These are phyloP conservation scores for Drosophila monieri DNA, from an alignment of 2,888 invertebrate species.

Conservation along the genomic window DNA sequence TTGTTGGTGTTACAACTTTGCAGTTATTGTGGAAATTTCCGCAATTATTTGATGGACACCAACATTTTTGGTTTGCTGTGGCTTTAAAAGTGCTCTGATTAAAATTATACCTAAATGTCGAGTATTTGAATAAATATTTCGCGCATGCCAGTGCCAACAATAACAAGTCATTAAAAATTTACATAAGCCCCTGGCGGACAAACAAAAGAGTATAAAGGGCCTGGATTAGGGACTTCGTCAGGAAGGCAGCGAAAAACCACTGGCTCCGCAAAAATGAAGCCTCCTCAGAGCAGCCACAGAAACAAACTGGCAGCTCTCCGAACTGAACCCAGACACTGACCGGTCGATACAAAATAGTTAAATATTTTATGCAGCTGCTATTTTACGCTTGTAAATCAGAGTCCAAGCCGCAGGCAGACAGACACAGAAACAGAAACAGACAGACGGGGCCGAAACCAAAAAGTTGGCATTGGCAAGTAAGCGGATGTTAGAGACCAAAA, in stretches of 20 bases:
- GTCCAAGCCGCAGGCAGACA: conserved; percentile 64
- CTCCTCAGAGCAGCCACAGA: conserved; percentile 30
- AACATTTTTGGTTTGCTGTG: conserved; percentile 1
- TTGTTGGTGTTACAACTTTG: conserved; percentile 35
- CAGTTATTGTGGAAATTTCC: conserved; percentile 28
- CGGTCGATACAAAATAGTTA: conserved; percentile 61
- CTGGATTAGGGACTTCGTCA: conserved; percentile 28
- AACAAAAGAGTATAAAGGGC: conserved; percentile 5
- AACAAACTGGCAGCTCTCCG: conserved; percentile 20
- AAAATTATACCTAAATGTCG: conserved; percentile 29
- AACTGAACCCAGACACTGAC: conserved; percentile 12
- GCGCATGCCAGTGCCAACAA: conserved; percentile 15
- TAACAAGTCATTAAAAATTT: conserved; percentile 60
- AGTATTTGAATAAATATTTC: conserved; percentile 10
- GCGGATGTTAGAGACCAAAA: conserved; percentile 15
- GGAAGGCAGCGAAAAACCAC: conserved; percentile 45
- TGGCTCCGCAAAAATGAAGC: conserved; percentile 48
- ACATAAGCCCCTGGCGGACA: conserved; percentile 17
- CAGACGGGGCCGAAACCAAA: conserved; percentile 34
- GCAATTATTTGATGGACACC: conserved; percentile 25
- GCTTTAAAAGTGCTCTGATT: conserved; percentile 25
- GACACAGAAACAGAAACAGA: conserved; percentile 15
- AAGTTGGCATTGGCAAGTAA: conserved; percentile 42
- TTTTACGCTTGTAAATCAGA: conserved; percentile 77
- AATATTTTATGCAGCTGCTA: conserved; percentile 73